Percentiles rank a stretch among this genome's conserved stretches.
These are phyloP conservation scores for Sebastes variabilis DNA, from an alignment of 2,797 vertebrate species.

Conservation along the genomic window DNA sequence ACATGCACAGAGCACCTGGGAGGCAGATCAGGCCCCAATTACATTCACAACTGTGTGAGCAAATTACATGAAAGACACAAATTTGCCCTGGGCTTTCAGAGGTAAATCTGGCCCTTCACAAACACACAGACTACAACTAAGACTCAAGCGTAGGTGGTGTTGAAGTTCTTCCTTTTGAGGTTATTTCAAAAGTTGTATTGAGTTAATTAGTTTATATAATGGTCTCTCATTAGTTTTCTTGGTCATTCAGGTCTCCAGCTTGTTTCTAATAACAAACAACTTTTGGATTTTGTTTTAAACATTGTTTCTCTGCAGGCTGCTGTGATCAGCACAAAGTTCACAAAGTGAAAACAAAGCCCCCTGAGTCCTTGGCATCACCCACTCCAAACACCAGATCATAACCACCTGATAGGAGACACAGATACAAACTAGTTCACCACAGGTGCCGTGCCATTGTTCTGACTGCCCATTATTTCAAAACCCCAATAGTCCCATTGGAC, in stretches of 20 bases:
- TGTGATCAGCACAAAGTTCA: constrained; percentile 32
- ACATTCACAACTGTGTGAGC: background rate
- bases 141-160: constrained; percentile 2
- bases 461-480: background rate
- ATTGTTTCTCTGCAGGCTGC: constrained; percentile 1
- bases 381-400: background rate
- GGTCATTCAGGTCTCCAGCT: constrained; percentile 1
- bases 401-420: background rate
- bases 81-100: background rate
- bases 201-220: constrained; percentile 18
- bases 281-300: constrained; percentile 7
- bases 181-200: constrained; percentile 27
- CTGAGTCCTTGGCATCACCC: background rate
- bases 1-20: background rate
- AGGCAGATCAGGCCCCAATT: constrained; percentile 15
- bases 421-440: background rate
- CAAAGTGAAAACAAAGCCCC: constrained; percentile 17
- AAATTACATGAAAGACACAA: constrained; percentile 7
- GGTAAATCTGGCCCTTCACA: background rate
- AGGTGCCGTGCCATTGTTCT: background rate
- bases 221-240: constrained; percentile 21
- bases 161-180: background rate
- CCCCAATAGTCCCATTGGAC: no score
- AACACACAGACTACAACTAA: background rate
- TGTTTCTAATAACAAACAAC: constrained; percentile 12